These are phyloP conservation scores for Agonopterix arenella DNA, from an alignment of 2,888 invertebrate genomes.

Conservation along the genomic window DNA sequence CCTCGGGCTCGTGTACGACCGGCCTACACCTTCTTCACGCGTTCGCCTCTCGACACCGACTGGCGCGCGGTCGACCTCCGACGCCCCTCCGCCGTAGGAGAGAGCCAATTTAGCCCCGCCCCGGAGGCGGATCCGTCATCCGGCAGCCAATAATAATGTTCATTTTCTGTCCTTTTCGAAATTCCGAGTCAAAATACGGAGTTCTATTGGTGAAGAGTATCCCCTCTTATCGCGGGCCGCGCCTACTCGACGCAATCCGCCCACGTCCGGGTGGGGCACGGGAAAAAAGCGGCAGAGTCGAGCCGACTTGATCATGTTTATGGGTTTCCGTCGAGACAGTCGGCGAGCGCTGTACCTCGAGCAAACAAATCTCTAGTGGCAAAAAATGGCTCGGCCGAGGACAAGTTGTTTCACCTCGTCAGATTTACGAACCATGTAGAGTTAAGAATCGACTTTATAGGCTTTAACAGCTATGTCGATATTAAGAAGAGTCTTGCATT, in stretches of 20 bases:
- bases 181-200: conserved; percentile 23
- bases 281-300: conserved; percentile 69
- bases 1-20: conserved; percentile 41
- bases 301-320: conserved; percentile 69
- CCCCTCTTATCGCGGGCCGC: conserved; percentile 40
- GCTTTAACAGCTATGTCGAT: background rate
- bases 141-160: conserved; percentile 44
- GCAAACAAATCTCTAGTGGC: conserved; percentile 73
- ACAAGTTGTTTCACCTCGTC: conserved; percentile 72
- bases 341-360: conserved; percentile 58
- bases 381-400: conserved; percentile 68
- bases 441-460: conserved; percentile 38
- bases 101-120: conserved; percentile 57
- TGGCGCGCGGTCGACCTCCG: conserved; percentile 67
- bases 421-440: conserved; percentile 62
- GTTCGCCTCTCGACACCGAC: conserved; percentile 66
- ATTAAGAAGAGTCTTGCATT: background rate
- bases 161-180: conserved; percentile 60
- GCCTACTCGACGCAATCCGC: conserved; percentile 39
- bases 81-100: conserved; percentile 70
- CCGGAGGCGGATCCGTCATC: conserved; percentile 38
- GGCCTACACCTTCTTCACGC: conserved; percentile 59
- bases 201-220: conserved; percentile 44
- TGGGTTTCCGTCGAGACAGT: conserved; percentile 72
- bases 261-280: conserved; percentile 50